Base-by-base conservation (phyloP, 2,888 invertebrate genomes). In the Conops quadrifasciatus region DNA sequence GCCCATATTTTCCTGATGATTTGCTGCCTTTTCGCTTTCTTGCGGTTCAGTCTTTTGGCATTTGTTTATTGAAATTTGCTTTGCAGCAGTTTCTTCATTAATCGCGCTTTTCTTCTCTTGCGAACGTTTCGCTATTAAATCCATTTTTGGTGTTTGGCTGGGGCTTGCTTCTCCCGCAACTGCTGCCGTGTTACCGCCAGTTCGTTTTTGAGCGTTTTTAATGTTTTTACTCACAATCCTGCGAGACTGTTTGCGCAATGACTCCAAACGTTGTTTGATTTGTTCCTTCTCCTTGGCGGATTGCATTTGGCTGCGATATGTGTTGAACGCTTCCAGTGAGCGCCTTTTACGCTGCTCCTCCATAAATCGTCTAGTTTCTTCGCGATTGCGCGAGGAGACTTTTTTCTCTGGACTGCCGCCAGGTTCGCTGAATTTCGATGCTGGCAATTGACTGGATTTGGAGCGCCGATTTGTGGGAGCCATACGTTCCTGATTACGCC, bases 301-400 rank as follows among this genome's bases (percentile, higher is more conserved):
- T 24, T 58, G 58, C 26, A 28, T 28, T 16, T 58, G 58, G 24
- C 73, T 83, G 74, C 67, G 83, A 81, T 59, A n/a, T 28, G 68
- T 49, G 13, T 19, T 58, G 26, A 43, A 16, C 7, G 30, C 49
- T 49, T 49, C 51, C 13, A n/a, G 11, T 2, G 26, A 82, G 56
- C 83, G 80, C 13, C 89, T 81, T 70, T 87, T 87, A 76, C 85
- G 87, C 79, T 90, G 89, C 75, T 87, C 88, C 75, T 87, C 87
- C 75, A 90, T 90, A 79, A 87, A 90, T 74, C 87, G 87, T 4
- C 88, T 82, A 0, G 89, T 87, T 75, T 87, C 87, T 67, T 88
- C 87, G 1, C 86, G 84, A 81, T 89, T 87, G 4, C 36, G 36
- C 77, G 90, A 89, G 70, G 78, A 75, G 73, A 80, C 79, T 49